phyloP scores from a whole-genome alignment of 2,797 vertebrate species.

The Pseudomugil gertrudae region DNA sequence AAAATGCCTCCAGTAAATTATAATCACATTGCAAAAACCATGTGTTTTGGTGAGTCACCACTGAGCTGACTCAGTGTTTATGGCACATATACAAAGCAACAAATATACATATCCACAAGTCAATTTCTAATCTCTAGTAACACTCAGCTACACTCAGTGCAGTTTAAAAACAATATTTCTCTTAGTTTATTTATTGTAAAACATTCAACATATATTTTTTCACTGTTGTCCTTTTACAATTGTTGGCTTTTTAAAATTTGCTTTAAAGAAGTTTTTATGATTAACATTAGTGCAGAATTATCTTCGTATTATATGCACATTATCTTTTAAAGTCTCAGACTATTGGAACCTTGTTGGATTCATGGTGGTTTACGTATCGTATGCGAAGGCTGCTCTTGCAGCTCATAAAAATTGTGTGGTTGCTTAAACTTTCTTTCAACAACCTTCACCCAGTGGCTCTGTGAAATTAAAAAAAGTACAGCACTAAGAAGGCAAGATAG shows the following conservation, averaged over 20 bases:
- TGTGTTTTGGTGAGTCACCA: not conserved
- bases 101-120: not conserved
- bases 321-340: too few species aligned
- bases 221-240: too few species aligned
- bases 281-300: too few species aligned
- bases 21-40: slow-evolving; percentile 4
- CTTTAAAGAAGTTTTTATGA: too few species aligned
- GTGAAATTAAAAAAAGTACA: not conserved
- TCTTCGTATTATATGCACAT: too few species aligned
- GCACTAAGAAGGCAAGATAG: not conserved
- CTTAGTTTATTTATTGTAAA: too few species aligned
- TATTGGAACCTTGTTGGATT: not conserved
- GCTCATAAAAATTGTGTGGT: not conserved
- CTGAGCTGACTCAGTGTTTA: not conserved
- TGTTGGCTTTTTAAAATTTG: too few species aligned
- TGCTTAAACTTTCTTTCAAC: not conserved
- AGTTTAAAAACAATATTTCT: not conserved
- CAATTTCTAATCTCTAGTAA: not conserved
- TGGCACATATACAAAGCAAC: too few species aligned
- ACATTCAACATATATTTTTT: too few species aligned
- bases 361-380: not conserved
- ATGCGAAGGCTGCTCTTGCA: not conserved
- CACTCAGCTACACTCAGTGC: not conserved
- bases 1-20: slow-evolving; percentile 16
- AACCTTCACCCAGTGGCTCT: not conserved